These are phyloP conservation scores for Tachycineta bicolor DNA, from an alignment of 2,113 vertebrate genomes.

Conservation along the genomic window DNA sequence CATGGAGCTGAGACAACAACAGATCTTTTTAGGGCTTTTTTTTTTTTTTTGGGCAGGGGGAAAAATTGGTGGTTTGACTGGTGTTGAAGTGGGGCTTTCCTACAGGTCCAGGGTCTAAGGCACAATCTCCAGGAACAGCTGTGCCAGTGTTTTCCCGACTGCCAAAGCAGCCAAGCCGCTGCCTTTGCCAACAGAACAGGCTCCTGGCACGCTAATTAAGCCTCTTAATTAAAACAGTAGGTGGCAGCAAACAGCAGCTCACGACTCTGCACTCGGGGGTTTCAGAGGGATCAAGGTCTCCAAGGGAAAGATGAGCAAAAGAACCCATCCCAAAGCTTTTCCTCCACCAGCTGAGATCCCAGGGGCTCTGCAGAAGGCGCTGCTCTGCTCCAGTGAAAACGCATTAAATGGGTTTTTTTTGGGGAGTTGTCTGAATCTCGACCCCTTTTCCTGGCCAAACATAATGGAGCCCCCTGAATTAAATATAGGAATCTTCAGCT, in stretches of 20 bases:
- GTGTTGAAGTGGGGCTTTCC: constrained; percentile 7
- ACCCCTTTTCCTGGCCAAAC: neutral
- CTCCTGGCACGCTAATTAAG: neutral
- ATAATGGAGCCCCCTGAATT: neutral
- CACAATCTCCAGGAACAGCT: neutral
- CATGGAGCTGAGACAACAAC: constrained; percentile 53
- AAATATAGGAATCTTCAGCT: neutral
- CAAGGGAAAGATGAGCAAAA: neutral
- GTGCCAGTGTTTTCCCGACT: neutral
- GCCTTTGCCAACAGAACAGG: neutral
- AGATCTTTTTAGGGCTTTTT: constrained; percentile 42
- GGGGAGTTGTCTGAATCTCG: neutral
- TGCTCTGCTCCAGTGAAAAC: neutral
- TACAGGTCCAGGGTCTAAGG: neutral
- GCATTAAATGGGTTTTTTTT: neutral
- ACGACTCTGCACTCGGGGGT: neutral
- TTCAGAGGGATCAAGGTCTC: neutral
- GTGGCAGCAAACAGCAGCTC: constrained; percentile 81
- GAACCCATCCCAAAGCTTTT: neutral
- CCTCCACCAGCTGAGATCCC: neutral
- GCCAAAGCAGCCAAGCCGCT: neutral
- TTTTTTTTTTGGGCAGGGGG: neutral
- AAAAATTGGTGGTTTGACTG: neutral
- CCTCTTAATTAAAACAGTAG: constrained; percentile 68
- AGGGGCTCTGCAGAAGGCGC: neutral